Percentiles rank a stretch among this genome's conserved stretches.
Evolutionary conservation across 2,113 vertebrate species (phyloP).

Genomic region (Mohoua ochrocephala): DNA sequence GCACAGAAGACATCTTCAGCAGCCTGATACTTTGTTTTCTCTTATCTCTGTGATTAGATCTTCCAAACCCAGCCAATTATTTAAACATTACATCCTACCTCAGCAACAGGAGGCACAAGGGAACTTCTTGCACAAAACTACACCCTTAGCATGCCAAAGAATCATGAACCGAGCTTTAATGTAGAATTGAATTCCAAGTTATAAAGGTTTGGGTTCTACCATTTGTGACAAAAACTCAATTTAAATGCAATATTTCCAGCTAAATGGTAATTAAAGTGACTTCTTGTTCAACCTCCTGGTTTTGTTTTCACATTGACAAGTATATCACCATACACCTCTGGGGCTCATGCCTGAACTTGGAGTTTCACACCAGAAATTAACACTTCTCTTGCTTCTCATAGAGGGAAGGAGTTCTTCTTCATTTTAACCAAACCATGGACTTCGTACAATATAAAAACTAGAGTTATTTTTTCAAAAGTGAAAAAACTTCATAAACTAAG

Average conservation of each 20-base stretch:
- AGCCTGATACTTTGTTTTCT: not conserved
- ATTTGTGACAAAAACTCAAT: not conserved
- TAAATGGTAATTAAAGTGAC: not conserved
- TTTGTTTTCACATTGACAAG: not conserved
- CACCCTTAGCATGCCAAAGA: not conserved
- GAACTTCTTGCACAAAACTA: not conserved
- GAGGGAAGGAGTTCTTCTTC: not conserved
- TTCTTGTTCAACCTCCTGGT: not conserved
- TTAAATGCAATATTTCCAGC: not conserved
- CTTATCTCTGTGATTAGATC: not conserved
- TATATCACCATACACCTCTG: not conserved
- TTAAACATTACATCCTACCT: slow-evolving; percentile 11
- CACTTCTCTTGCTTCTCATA: not conserved
- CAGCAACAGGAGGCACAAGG: not conserved
- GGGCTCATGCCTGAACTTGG: not conserved
- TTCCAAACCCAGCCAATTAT: slow-evolving; percentile 5
- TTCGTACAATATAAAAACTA: not conserved
- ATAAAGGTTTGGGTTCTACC: not conserved
- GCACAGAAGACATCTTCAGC: not conserved
- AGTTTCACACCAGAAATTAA: not conserved
- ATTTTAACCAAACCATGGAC: not conserved
- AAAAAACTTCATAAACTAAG: not conserved
- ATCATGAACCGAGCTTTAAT: not conserved
- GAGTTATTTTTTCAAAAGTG: not conserved
- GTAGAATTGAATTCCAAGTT: not conserved